Base-by-base conservation (phyloP, 2,113 vertebrate species). In the Xyrauchen texanus region DNA sequence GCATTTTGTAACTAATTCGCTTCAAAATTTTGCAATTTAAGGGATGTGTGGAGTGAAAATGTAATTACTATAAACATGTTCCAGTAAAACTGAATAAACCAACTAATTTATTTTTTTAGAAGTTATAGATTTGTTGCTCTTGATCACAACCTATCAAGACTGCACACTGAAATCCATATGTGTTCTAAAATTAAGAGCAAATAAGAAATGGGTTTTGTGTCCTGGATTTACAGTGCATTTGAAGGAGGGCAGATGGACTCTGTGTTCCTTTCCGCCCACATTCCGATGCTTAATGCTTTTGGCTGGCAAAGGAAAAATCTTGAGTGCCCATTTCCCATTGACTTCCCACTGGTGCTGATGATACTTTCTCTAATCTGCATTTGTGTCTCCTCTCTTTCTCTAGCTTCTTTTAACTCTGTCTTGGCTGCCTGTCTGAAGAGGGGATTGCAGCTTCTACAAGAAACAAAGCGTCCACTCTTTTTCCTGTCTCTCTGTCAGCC, bases 391-490 rank as follows among this genome's bases (percentile, higher is more conserved):
- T 87, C 89, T 95, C 89, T 95, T 85, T 88, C 90, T 95, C 81
- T 93, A 99, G 97, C 96, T 99, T 99, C 95, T 98, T 99, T 96
- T 99, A 98, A 84, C 95, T 95, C 94, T 95, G 91, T 96, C 93
- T 95, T 93, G 93, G 91, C 92, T 94, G 90, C 89, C 94, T 93
- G 88, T 93, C 89, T 94, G 95, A 95, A 95, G 95, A 98, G 94
- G 95, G 94, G 95, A 97, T 92, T 93, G 90, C 95, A 92, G 91
- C 92, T 93, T 96, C 93, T 34, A 34, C 21, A 34, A 34, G 21
- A 34, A 95, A 91, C 88, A 94, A 94, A 94, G 94, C 92, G 91
- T 78, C 93, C 89, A 90, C 90, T 92, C 88, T 87, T 90, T 85
- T 87, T 86, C 87, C 86, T 80, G 85, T 84, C 76, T 87, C 87